Evolutionary conservation across 2,113 vertebrate genomes (phyloP).

Genomic region (Archilochus colubris): DNA sequence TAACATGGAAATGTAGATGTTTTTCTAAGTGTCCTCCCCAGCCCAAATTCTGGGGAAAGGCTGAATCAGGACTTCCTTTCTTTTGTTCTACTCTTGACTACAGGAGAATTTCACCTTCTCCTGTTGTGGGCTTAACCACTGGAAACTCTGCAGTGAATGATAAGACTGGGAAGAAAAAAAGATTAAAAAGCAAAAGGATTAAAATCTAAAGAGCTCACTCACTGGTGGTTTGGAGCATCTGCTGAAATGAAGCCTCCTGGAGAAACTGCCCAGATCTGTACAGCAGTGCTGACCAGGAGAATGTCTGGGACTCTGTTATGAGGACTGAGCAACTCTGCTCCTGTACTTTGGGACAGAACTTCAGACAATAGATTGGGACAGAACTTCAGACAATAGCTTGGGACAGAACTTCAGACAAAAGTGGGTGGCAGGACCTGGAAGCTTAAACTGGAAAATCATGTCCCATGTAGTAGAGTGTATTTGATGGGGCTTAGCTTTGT

Average conservation of each 20-base stretch:
- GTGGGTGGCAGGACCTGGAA: neutral
- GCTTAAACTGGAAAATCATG: neutral
- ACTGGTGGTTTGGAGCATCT: neutral
- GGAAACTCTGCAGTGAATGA: conserved; percentile 3
- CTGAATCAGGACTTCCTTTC: neutral
- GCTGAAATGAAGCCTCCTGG: neutral
- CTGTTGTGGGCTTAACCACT: conserved; percentile 5
- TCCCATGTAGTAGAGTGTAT: neutral
- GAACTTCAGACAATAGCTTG: neutral
- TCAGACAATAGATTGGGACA: neutral
- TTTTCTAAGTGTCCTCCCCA: neutral
- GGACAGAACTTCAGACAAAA: neutral
- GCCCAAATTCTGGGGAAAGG: neutral
- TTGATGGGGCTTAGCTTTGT: neutral
- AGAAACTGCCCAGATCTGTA: neutral
- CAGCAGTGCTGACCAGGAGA: neutral
- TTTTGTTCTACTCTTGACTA: neutral
- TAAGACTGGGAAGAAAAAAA: conserved; percentile 28
- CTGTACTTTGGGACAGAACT: neutral
- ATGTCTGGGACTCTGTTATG: neutral
- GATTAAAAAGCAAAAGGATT: conserved; percentile 59
- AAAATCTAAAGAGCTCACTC: conserved; percentile 25
- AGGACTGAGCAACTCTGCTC: neutral
- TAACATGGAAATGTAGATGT: neutral
- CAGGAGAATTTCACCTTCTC: neutral